Conservation (phyloP, 2,888 invertebrate genomes). For the Cheilosia vernalis region DNA sequence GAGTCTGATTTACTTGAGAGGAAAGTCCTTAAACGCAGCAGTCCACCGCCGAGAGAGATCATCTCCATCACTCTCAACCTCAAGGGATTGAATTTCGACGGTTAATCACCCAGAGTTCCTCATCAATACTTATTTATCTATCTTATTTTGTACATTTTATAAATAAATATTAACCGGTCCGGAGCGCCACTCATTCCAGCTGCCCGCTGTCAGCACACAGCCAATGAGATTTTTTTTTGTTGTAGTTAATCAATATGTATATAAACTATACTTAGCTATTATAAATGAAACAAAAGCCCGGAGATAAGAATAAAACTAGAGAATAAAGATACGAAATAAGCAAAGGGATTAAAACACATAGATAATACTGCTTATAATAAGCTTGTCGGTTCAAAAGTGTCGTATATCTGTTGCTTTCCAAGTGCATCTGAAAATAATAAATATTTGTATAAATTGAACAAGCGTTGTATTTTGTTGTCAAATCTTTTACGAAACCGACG, state of each 20-base stretch:
- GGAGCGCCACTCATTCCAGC: neutral
- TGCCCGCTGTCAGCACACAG: slow-evolving; percentile 1
- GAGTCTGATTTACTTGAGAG: slow-evolving; percentile 47
- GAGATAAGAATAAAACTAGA: slow-evolving; percentile 5
- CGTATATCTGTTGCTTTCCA: slow-evolving; percentile 41
- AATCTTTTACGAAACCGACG: neutral
- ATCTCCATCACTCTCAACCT: slow-evolving; percentile 53
- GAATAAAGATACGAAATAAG: neutral
- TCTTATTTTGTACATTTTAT: slow-evolving; percentile 24
- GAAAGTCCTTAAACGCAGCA: slow-evolving; percentile 41
- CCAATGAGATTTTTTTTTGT: neutral
- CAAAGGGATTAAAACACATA: slow-evolving; percentile 16
- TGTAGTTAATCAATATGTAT: slow-evolving; percentile 12
- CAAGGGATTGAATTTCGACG: slow-evolving; percentile 39
- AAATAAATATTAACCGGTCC: neutral
- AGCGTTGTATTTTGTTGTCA: neutral
- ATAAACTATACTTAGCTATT: slow-evolving; percentile 7
- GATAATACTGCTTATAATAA: slow-evolving; percentile 57
- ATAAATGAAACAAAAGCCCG: neutral
- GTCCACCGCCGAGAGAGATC: slow-evolving; percentile 32
- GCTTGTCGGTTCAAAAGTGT: slow-evolving; percentile 54
- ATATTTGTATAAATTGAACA: slow-evolving; percentile 5
- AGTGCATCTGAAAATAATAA: slow-evolving; percentile 24
- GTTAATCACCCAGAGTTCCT: slow-evolving; percentile 40
- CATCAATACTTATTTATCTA: slow-evolving; percentile 23